A percentile compares a stretch with the other conserved stretches of the same genome.
Conservation (phyloP, 2,888 invertebrate species). For the Sinodicranocentrus sp. region DNA sequence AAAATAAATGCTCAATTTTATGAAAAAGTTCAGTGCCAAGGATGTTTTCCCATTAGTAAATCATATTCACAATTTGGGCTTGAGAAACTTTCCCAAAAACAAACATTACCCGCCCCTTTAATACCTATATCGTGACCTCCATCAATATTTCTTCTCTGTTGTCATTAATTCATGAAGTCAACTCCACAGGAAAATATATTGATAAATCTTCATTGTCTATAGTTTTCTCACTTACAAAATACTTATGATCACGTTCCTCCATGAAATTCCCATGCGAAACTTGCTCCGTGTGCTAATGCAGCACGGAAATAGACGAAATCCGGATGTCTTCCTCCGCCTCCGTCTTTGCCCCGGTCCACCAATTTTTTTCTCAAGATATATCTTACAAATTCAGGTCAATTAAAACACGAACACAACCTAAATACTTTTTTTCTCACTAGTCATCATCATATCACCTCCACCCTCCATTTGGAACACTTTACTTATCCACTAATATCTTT, state of each 20-base stretch:
- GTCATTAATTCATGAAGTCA: too few species aligned
- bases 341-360: too few species aligned
- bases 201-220: too few species aligned
- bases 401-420: slow-evolving; percentile 22
- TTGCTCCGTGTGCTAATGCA: background rate
- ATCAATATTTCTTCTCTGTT: too few species aligned
- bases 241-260: slow-evolving; percentile 39
- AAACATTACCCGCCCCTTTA: too few species aligned
- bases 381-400: slow-evolving; percentile 53
- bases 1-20: too few species aligned
- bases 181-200: too few species aligned
- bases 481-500: background rate
- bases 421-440: background rate
- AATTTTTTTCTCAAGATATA: too few species aligned
- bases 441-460: background rate
- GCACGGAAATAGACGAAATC: background rate
- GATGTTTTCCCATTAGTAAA: background rate
- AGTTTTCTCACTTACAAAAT: slow-evolving; percentile 53
- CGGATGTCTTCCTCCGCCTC: background rate
- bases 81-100: too few species aligned
- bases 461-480: background rate
- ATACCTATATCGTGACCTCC: too few species aligned
- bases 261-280: slow-evolving; percentile 43
- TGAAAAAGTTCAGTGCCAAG: slow-evolving; percentile 21
- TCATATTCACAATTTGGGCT: background rate